phyloP scores from a whole-genome alignment of 2,797 vertebrate species.

The Melanogrammus aeglefinus region DNA sequence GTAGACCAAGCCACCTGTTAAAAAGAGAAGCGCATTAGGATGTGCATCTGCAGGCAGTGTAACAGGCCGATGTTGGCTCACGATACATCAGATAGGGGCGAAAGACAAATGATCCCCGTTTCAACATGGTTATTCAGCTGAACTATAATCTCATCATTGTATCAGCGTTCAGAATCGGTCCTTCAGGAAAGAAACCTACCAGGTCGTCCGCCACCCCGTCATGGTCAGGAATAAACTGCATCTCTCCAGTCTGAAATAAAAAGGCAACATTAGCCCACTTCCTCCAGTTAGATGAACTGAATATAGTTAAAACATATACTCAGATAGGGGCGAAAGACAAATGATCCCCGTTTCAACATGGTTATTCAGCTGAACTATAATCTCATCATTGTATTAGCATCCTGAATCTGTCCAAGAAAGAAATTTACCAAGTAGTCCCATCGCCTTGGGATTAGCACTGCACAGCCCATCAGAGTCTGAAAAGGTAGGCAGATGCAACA shows the following conservation, averaged over 20 bases:
- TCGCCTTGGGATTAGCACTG: neutral
- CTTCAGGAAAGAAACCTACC: neutral
- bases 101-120: conserved; percentile 68
- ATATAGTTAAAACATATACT: conserved; percentile 27
- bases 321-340: conserved; percentile 77
- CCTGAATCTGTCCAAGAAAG: too few species aligned
- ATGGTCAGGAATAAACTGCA: neutral
- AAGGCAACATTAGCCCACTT: neutral
- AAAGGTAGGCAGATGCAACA: neutral
- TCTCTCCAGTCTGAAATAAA: neutral
- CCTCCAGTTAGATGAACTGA: neutral
- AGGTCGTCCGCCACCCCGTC: neutral
- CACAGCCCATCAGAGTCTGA: neutral
- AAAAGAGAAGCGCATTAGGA: neutral
- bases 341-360: conserved; percentile 42
- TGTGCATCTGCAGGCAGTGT: neutral
- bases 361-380: conserved; percentile 74
- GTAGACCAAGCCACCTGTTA: neutral
- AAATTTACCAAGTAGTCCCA: conserved; percentile 1
- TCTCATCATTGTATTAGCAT: conserved; percentile 68
- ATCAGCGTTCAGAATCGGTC: too few species aligned
- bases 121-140: conserved; percentile 79
- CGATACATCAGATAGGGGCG: conserved; percentile 85
- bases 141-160: conserved; percentile 84
- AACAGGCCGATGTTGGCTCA: accelerated